phyloP scores from a whole-genome alignment of 2,888 invertebrate species.

The Drosophila suboccidentalis region DNA sequence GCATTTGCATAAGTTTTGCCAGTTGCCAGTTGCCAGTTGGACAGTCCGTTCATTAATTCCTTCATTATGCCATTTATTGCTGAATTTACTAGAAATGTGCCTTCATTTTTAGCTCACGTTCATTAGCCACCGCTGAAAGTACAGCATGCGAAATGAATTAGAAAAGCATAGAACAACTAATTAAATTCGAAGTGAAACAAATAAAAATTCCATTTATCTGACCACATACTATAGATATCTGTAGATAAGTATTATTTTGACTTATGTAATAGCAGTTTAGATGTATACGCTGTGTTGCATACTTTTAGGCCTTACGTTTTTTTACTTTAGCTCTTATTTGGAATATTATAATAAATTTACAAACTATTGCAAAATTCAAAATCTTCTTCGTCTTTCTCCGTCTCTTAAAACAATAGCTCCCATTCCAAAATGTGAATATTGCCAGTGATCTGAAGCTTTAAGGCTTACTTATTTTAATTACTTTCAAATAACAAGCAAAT shows the following conservation, averaged over 20 bases:
- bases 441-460: constrained; percentile 23
- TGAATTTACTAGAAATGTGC: constrained; percentile 64
- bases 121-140: constrained; percentile 23
- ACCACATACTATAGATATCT: background rate
- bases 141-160: constrained; percentile 30
- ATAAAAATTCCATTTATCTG: constrained; percentile 6
- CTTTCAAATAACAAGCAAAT: constrained; percentile 73
- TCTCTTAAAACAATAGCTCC: background rate
- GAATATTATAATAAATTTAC: no score
- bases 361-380: no score
- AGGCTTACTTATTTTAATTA: constrained; percentile 76
- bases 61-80: constrained; percentile 77
- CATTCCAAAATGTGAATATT: constrained; percentile 16
- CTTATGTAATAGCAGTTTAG: no score
- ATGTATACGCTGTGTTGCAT: background rate
- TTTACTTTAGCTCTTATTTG: no score
- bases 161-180: constrained; percentile 20
- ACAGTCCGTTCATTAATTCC: constrained; percentile 71
- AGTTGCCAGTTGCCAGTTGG: constrained; percentile 50
- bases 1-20: constrained; percentile 85
- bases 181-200: constrained; percentile 30
- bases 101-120: constrained; percentile 47
- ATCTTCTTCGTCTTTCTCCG: background rate
- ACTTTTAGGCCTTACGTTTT: background rate
- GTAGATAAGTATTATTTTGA: background rate